Conservation (phyloP, 2,113 vertebrate species). For the Corvus cornix region DNA sequence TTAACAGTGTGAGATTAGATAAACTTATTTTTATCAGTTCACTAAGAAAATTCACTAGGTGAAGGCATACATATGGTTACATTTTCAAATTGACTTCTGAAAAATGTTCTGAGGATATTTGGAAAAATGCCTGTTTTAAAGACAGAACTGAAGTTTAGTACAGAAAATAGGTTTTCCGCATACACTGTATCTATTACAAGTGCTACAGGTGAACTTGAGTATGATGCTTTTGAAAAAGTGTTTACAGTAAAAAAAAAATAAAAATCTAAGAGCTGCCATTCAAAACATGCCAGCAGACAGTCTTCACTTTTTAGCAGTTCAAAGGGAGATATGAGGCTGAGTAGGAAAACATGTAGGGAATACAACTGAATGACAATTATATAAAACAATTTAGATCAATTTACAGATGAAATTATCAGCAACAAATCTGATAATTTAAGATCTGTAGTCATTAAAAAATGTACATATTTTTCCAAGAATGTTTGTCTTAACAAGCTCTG, state of each 20-base stretch:
- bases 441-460: not conserved
- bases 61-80: slow-evolving; percentile 41
- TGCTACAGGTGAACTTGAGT: not conserved
- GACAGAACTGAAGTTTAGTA: not conserved
- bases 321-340: not conserved
- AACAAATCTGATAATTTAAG: not conserved
- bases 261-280: not conserved
- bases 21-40: slow-evolving; percentile 36
- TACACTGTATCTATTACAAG: not conserved
- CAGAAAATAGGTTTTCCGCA: not conserved
- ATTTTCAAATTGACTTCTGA: slow-evolving; percentile 23
- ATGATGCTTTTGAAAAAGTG: not conserved
- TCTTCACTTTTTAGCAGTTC: not conserved
- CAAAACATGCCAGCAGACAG: not conserved
- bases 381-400: not conserved
- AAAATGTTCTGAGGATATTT: slow-evolving; percentile 14
- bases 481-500: not conserved
- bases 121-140: slow-evolving; percentile 24
- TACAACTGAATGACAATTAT: not conserved
- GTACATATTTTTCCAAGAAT: not conserved
- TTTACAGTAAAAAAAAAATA: not conserved
- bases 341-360: not conserved
- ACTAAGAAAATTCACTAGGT: slow-evolving; percentile 20
- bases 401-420: not conserved
- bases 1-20: not conserved